These are phyloP conservation scores for Proteles cristata DNA, from an alignment of 2,113 vertebrate species.

Conservation along the genomic window DNA sequence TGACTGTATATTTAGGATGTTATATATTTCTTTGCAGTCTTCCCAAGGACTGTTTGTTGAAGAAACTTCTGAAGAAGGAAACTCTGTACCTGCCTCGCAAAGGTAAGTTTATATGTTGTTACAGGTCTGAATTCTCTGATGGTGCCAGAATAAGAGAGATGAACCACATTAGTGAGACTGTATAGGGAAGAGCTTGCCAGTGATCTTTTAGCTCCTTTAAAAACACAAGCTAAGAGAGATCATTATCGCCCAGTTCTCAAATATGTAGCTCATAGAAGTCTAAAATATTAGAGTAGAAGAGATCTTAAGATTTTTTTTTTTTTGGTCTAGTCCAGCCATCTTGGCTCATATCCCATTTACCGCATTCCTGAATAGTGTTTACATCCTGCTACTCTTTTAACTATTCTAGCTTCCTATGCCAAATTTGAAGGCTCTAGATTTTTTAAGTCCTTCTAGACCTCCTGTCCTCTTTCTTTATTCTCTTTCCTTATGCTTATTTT, in stretches of 20 bases:
- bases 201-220: slow-evolving; percentile 10
- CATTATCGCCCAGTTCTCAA: background rate
- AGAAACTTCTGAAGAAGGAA: slow-evolving; percentile 81
- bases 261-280: background rate
- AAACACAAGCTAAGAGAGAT: background rate
- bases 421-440: background rate
- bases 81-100: slow-evolving; percentile 82
- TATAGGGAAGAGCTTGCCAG: background rate
- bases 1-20: slow-evolving; percentile 55
- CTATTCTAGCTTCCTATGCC: background rate
- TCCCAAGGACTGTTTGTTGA: slow-evolving; percentile 83
- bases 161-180: background rate
- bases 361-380: background rate
- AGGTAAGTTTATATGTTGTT: slow-evolving; percentile 80
- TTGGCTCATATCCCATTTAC: background rate
- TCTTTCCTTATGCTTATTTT: slow-evolving; percentile 37
- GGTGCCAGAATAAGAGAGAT: background rate
- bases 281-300: slow-evolving; percentile 5
- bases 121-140: background rate
- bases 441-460: background rate
- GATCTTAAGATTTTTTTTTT: background rate
- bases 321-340: background rate
- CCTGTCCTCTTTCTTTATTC: background rate
- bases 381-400: background rate
- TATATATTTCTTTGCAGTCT: slow-evolving; percentile 80